These are phyloP conservation scores for Thalpophila matura DNA, from an alignment of 2,888 invertebrate genomes.

Conservation along the genomic window DNA sequence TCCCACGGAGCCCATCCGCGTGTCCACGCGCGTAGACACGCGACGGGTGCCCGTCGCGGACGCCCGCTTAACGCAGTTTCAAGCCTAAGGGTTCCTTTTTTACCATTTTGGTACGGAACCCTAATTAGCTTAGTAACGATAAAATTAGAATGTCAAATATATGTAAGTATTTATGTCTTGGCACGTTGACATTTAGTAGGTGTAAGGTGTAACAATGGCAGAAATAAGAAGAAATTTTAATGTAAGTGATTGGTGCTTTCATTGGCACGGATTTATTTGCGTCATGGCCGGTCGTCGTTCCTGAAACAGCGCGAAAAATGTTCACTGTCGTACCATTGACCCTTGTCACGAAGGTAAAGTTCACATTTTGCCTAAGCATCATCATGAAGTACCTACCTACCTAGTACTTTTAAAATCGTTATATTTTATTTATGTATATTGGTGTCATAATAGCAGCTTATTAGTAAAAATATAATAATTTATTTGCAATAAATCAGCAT, in stretches of 20 bases:
- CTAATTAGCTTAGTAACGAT: slow-evolving; percentile 67
- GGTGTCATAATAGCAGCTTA: too few relatives aligned
- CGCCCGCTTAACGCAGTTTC: too few relatives aligned
- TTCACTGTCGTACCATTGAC: slow-evolving; percentile 75
- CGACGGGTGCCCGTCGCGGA: too few relatives aligned
- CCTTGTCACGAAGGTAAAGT: slow-evolving; percentile 71
- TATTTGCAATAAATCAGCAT: too few relatives aligned
- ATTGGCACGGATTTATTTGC: slow-evolving; percentile 72
- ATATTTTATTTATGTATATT: too few relatives aligned
- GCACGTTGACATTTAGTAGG: slow-evolving; percentile 68
- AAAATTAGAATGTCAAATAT: slow-evolving; percentile 64
- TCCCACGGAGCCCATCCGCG: too few relatives aligned
- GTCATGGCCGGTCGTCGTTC: slow-evolving; percentile 83
- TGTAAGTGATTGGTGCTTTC: slow-evolving; percentile 68
- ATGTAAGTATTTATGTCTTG: slow-evolving; percentile 76
- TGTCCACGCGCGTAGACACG: too few relatives aligned
- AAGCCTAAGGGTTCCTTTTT: too few relatives aligned
- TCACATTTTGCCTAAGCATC: slow-evolving; percentile 31
- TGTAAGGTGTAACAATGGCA: slow-evolving; percentile 64
- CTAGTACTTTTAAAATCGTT: too few relatives aligned
- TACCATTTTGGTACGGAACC: too few relatives aligned
- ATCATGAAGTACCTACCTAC: background rate
- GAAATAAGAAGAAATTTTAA: slow-evolving; percentile 67
- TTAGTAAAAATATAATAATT: too few relatives aligned
- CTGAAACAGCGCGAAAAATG: slow-evolving; percentile 75